These are phyloP conservation scores for Perdita meconis DNA, from an alignment of 2,888 invertebrate species.

Conservation along the genomic window DNA sequence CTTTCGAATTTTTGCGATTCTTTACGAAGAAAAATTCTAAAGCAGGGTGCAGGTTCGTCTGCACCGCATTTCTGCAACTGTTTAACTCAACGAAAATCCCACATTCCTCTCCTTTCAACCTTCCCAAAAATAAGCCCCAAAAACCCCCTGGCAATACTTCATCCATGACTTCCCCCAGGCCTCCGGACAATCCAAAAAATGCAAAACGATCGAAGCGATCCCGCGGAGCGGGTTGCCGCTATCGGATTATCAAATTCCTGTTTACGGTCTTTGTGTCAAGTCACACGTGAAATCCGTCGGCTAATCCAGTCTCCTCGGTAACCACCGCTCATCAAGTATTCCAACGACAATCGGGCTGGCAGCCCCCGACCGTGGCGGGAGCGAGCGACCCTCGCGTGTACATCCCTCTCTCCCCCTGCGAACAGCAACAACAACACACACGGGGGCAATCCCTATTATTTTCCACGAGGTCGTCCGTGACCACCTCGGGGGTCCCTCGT, in stretches of 20 bases:
- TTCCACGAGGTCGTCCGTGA: slow-evolving; percentile 70
- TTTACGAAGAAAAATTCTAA: too few relatives aligned
- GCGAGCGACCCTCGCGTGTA: slow-evolving; percentile 48
- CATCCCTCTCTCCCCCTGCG: slow-evolving; percentile 19
- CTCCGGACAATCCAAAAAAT: too few relatives aligned
- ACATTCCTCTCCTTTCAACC: too few relatives aligned
- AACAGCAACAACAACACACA: slow-evolving; percentile 24
- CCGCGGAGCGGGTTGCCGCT: slow-evolving; percentile 7
- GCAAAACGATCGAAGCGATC: not conserved
- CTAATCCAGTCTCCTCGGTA: slow-evolving; percentile 49
- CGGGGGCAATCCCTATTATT: slow-evolving; percentile 66
- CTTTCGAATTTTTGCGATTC: too few relatives aligned
- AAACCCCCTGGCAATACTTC: too few relatives aligned
- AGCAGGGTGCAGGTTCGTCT: too few relatives aligned
- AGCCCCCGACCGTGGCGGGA: slow-evolving; percentile 47
- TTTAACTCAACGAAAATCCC: too few relatives aligned
- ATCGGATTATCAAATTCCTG: slow-evolving; percentile 57
- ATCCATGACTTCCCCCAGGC: too few relatives aligned
- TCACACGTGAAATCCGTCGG: slow-evolving; percentile 50
- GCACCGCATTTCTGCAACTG: too few relatives aligned
- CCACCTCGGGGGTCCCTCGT: slow-evolving; percentile 62
- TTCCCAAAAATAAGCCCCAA: too few relatives aligned
- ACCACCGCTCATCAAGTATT: slow-evolving; percentile 55
- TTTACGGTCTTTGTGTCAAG: slow-evolving; percentile 52
- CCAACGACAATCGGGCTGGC: slow-evolving; percentile 55